Base-by-base conservation (phyloP, 1,140 invertebrate genomes). In the Zaprionus lachaisei region DNA sequence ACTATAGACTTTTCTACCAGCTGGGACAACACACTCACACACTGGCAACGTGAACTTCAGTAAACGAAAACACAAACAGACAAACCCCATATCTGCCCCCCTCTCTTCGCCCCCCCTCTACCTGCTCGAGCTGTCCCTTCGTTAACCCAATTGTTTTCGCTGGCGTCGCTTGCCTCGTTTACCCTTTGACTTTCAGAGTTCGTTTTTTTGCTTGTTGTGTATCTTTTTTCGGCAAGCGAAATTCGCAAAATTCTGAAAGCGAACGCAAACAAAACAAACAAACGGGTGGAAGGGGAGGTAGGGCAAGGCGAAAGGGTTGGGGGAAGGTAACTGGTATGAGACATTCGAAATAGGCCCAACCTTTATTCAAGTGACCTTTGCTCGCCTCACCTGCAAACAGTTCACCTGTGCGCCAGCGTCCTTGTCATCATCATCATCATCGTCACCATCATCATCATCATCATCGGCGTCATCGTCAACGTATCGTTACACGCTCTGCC, bases 141-240 rank as follows among this genome's bases (percentile, higher is more conserved):
- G 51, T n/a, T 77, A 72, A 66, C 56, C 62, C 57, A 66, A 72
- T 77, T 77, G 66, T 72, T 72, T 71, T 76, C 44, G 67, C 56
- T 75, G 60, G 51, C 34, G n/a, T 69, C 44, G 56, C 34, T 69
- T 17, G 56, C 55, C 69, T 77, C 56, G 74, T 87, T 87, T 84
- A 89, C 84, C 84, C 84, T 89, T 89, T 89, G 84, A 86, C 81
- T 89, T 89, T 87, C 79, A 75, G 69, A 79, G 70, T 83, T 83
- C 73, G 80, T 87, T 80, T 75, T 76, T 65, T 44, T 49, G 26
- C 31, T 70, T 69, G 84, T 76, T 76, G 24, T 86, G 84, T 74
- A 87, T 87, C 77, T 80, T 83, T 83, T 83, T 74, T 58, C 65
- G 47, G 84, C 68, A 66, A 73, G 80, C 56, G 72, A 76, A 76